Evolutionary conservation across 2,888 invertebrate species (phyloP), one percentile per base, ranked within the genome.

Genomic region (Nasonia oneida): DNA sequence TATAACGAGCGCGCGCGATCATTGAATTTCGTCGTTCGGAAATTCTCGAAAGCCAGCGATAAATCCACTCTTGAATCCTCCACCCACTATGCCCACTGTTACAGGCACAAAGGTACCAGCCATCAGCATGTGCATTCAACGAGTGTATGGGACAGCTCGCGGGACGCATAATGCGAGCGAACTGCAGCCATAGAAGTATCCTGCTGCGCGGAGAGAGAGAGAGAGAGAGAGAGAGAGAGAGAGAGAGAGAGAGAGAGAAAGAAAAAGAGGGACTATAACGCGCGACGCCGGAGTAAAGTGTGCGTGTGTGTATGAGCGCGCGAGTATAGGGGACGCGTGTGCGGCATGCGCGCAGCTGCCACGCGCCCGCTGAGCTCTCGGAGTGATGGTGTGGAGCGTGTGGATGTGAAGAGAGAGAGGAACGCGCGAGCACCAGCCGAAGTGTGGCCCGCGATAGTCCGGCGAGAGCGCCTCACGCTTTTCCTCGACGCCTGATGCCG

Each of bases 281-380:
- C 15, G 53, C 18, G 53, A 53, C 18, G 18, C 37, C 37, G 4
- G 53, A 23, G 57, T n/a, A 61, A 61, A 61, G 57, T 61, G 57
- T n/a, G 57, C 4, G 53, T 23, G 23, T 61, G 6, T 6, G 23
- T n/a, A n/a, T 61, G 6, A 61, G 57, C 57, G 57, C 57, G 23
- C 57, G 57, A 67, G 64, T 67, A 33, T 33, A 61, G 81, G 74
- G 53, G 53, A 78, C 61, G 71, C 47, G 73, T 73, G 47, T 61
- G 71, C 71, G 15, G 39, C 71, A 42, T 10, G 42, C 71, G 71
- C n/a, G 73, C 73, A 73, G 73, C 73, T 73, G 73, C 73, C 73
- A 73, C 73, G 73, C 73, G 73, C 73, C 73, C 47, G 73, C 57
- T 61, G 57, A 61, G 57, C n/a, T 53, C 10, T 3, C 15, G 18